Evolutionary conservation across 2,113 vertebrate genomes (phyloP), one percentile per base, ranked within the genome.

Genomic region (Dipodomys spectabilis): DNA sequence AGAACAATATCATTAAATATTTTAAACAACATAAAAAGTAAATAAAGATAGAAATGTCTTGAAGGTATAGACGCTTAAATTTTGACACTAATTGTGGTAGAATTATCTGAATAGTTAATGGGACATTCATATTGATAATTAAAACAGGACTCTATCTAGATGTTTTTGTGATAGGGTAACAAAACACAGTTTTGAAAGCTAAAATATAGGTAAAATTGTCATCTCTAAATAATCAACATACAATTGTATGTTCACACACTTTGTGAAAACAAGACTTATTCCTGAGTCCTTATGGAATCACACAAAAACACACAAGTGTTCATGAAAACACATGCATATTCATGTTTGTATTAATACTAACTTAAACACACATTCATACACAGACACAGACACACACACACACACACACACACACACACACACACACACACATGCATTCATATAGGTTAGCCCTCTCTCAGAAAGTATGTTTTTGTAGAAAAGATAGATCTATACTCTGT

Each of bases 101-200:
- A 94, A 82, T 49, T 93, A 19, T 94, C 39, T 86, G 28, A 95
- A 82, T 74, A 92, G 13, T 68, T 88, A 49, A 71, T 28, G 0
- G 86, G 57, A 65, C n/a, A 27, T 69, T 79, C 7, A 69, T 64
- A 53, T 85, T 86, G n/a, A 12, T 88, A 16, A 15, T 68, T 6
- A 77, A 94, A 95, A 79, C 13, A 68, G 20, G 79, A 16, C 49
- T n/a, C 35, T 57, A 82, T 45, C 32, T 87, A 67, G 16, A 77
- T 9, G 12, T 35, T 71, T 57, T 84, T 35, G 7, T 65, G 83
- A 93, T n/a, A 45, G 20, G 6, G 27, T 74, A 73, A 49, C 22
- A 67, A 81, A 84, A 6, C 79, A 22, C 35, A 60, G 72, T 92
- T 91, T 86, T 88, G 45, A 94, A 72, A 73, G 15, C n/a, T 30